Evolutionary conservation across 2,888 invertebrate genomes (phyloP).

Genomic region (Cosmia trapezina): DNA sequence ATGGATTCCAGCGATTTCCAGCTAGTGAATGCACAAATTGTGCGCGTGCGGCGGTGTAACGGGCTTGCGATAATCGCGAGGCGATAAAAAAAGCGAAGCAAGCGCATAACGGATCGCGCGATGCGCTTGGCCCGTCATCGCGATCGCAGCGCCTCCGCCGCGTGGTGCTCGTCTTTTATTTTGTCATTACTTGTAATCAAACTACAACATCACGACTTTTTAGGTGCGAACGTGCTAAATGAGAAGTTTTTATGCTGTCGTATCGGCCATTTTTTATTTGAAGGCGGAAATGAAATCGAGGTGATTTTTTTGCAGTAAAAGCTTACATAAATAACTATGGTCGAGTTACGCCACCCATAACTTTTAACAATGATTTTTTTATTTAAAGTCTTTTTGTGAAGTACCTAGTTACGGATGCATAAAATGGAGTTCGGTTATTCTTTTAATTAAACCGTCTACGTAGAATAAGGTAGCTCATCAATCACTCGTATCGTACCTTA

Average conservation of each 20-base stretch:
- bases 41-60: conserved; percentile 84
- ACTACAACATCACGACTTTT: conserved; percentile 51
- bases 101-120: conserved; percentile 84
- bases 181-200: conserved; percentile 62
- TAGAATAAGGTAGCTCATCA: conserved; percentile 44
- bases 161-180: conserved; percentile 52
- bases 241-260: conserved; percentile 29
- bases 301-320: conserved; percentile 9
- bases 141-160: conserved; percentile 69
- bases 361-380: conserved; percentile 7
- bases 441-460: conserved; percentile 22
- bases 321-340: conserved; percentile 13
- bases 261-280: conserved; percentile 32
- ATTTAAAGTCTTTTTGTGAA: conserved; percentile 14
- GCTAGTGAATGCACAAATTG: conserved; percentile 72
- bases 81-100: conserved; percentile 82
- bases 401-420: background rate
- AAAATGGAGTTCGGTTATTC: conserved; percentile 6
- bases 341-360: conserved; percentile 19
- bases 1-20: conserved; percentile 75
- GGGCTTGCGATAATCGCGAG: conserved; percentile 82
- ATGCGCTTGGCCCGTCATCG: conserved; percentile 83
- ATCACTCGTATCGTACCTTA: conserved; percentile 41
- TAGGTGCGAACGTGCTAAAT: conserved; percentile 47
- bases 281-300: conserved; percentile 41